phyloP scores from a whole-genome alignment of 2,113 vertebrate genomes.

The Cepphus grylle region DNA sequence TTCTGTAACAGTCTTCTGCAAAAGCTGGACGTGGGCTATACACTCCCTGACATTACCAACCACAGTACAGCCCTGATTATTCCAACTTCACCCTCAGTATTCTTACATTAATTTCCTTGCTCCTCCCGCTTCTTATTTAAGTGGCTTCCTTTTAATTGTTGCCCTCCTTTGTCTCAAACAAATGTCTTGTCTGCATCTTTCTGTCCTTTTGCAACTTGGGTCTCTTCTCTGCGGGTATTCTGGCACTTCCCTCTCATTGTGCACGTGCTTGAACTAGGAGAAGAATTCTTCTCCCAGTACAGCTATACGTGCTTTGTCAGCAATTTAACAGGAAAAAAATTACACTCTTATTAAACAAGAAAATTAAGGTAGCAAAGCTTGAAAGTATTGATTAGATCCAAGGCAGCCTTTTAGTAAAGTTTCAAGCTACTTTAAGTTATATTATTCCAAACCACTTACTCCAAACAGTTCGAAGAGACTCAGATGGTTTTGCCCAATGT shows the following conservation, averaged over 20 bases:
- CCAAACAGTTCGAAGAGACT: neutral
- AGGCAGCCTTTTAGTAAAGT: neutral
- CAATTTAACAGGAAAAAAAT: neutral
- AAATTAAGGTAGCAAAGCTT: neutral
- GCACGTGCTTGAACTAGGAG: neutral
- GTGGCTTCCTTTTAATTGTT: neutral
- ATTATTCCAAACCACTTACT: neutral
- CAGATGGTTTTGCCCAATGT: neutral
- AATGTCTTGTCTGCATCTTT: neutral
- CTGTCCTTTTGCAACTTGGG: neutral
- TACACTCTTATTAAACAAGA: neutral
- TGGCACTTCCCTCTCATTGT: neutral
- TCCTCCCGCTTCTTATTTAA: neutral
- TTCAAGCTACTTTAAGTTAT: neutral
- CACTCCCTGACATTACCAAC: neutral
- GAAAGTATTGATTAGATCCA: neutral
- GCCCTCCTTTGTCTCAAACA: neutral
- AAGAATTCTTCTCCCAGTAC: neutral
- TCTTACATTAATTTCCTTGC: neutral
- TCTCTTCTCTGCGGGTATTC: neutral
- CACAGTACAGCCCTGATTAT: neutral
- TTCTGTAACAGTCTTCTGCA: neutral
- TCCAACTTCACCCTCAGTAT: neutral
- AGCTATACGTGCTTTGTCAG: neutral
- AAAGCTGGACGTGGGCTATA: neutral